Evolutionary conservation across 2,888 invertebrate species (phyloP), one percentile per base, ranked within the genome.

Genomic region (Boloria selene): DNA sequence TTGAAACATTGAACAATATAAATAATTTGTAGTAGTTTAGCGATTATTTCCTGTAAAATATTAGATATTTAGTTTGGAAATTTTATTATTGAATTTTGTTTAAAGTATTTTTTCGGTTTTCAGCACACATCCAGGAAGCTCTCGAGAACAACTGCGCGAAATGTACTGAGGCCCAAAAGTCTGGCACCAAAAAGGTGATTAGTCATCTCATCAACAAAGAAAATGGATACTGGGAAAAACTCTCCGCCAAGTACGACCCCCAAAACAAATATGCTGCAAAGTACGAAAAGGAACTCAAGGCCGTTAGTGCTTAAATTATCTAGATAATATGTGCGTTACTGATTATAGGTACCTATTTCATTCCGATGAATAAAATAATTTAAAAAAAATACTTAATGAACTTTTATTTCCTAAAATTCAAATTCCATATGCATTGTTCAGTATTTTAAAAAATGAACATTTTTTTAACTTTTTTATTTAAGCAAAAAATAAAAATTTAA

Each of bases 191-290:
- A 2, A 75, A 73, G n/a, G 80, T 85, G 1, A 79, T 85, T 61
- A 70, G 71, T 0, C 79, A 82, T 68, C 70, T 86, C 5, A 80
- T 83, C 67, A 79, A 81, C 52, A 69, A 83, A 3, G 83, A 86
- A 60, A 69, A 73, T 0, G 83, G 79, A 0, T 79, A 69, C 73
- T 92, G 90, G 90, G 68, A 73, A 0, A 72, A 87, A 64, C 80
- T 92, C 14, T 74, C 75, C 18, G 77, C 65, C 38, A 88, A 88
- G 59, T 92, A 84, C 70, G 91, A 92, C 69, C 87, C 90, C 0
- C 71, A 78, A 0, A 79, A 70, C 31, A 80, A 83, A 31, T 91
- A 79, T 76, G 73, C 77, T 13, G 70, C 68, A 5, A 82, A 82
- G 52, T 88, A 88, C 70, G 88, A 91, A 65, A 72, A 77, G 7